phyloP scores from a whole-genome alignment of 2,113 vertebrate species.

The Actenoides lindsayi region DNA sequence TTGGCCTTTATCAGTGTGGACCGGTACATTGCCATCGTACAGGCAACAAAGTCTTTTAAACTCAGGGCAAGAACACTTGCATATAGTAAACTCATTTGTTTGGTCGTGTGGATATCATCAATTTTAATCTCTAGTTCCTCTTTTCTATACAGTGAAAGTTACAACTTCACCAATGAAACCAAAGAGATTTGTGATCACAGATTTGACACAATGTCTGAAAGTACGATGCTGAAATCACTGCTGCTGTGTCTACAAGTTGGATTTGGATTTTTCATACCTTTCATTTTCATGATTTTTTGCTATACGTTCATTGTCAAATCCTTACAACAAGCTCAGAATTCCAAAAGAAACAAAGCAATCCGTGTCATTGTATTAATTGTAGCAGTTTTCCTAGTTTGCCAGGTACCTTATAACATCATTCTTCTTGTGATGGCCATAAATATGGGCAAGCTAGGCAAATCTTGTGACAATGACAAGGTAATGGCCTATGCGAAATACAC shows the following conservation, averaged over 20 bases:
- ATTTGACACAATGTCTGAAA: constrained; percentile 17
- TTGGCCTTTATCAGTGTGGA: constrained; percentile 89
- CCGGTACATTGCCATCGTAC: constrained; percentile 91
- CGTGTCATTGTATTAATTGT: constrained; percentile 87
- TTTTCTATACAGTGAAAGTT: constrained; percentile 77
- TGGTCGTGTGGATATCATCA: constrained; percentile 79
- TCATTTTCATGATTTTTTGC: constrained; percentile 87
- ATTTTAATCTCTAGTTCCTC: constrained; percentile 81
- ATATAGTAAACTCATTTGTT: constrained; percentile 77
- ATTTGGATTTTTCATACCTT: constrained; percentile 86
- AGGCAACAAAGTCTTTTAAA: constrained; percentile 84
- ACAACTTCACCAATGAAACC: not conserved
- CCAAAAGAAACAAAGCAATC: constrained; percentile 88
- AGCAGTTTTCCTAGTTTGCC: constrained; percentile 83
- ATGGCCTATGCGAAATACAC: constrained; percentile 28
- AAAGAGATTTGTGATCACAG: constrained; percentile 75
- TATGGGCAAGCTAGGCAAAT: constrained; percentile 35
- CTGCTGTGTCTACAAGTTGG: constrained; percentile 79
- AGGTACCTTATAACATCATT: constrained; percentile 86
- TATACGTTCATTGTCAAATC: constrained; percentile 82
- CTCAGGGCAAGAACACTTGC: constrained; percentile 75
- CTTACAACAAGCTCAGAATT: constrained; percentile 82
- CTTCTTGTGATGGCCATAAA: constrained; percentile 71
- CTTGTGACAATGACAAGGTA: constrained; percentile 29
- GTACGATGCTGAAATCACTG: constrained; percentile 67